These are phyloP conservation scores for Cosmia pyralina DNA, from an alignment of 2,888 invertebrate species.

Conservation along the genomic window DNA sequence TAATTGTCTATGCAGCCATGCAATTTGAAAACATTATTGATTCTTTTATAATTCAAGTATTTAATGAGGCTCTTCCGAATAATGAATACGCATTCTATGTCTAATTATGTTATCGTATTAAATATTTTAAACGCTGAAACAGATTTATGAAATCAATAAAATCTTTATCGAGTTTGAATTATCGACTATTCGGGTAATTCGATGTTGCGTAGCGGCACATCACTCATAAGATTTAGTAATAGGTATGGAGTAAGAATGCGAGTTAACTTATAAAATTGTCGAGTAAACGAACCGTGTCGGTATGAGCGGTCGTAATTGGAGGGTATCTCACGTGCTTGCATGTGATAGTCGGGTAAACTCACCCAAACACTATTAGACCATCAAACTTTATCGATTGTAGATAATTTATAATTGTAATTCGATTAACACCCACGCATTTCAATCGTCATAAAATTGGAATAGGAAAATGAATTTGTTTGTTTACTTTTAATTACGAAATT, in stretches of 20 bases:
- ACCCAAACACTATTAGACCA: constrained; percentile 34
- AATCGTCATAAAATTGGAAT: constrained; percentile 19
- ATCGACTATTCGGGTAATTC: constrained; percentile 29
- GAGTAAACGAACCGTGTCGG: constrained; percentile 60
- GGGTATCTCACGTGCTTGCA: constrained; percentile 44
- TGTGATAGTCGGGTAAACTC: constrained; percentile 40
- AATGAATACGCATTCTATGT: constrained; percentile 8
- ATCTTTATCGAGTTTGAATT: constrained; percentile 28
- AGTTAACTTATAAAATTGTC: constrained; percentile 60
- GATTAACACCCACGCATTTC: constrained; percentile 53
- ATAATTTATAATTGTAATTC: constrained; percentile 60
- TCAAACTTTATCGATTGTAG: constrained; percentile 56
- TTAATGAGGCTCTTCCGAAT: constrained; percentile 38
- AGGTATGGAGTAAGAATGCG: constrained; percentile 45
- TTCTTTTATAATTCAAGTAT: constrained; percentile 3
- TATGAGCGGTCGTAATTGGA: constrained; percentile 58
- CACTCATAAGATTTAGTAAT: constrained; percentile 42
- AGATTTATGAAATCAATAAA: constrained; percentile 35
- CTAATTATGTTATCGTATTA: constrained; percentile 9
- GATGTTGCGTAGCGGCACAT: constrained; percentile 40
- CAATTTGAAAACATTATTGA: constrained; percentile 18
- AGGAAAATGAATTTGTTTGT: constrained; percentile 27
- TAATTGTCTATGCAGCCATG: constrained; percentile 22
- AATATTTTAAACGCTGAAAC: constrained; percentile 21
- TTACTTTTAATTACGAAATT: constrained; percentile 31